Conservation (phyloP, 2,888 invertebrate species). For the Meiosimyza platycephala region DNA sequence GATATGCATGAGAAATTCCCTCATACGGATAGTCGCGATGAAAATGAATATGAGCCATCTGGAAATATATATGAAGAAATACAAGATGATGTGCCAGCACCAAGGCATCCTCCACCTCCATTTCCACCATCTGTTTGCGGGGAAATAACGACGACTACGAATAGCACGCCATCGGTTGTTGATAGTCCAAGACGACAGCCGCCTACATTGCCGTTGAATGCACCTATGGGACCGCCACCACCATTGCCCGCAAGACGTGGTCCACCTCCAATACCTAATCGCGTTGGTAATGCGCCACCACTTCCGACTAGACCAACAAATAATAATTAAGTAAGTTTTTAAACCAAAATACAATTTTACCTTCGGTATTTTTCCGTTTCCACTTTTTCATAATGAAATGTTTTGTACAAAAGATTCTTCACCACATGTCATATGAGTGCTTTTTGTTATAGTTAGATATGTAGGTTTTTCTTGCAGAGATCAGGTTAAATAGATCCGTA, state of each 20-base stretch:
- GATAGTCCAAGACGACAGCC: slow-evolving; percentile 41
- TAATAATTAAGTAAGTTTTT: slow-evolving; percentile 55
- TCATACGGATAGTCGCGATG: slow-evolving; percentile 42
- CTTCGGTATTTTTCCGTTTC: no score
- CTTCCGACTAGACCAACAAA: slow-evolving; percentile 62
- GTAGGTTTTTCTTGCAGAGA: no score
- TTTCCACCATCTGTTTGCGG: slow-evolving; percentile 68
- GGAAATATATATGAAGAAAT: slow-evolving; percentile 72
- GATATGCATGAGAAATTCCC: slow-evolving; percentile 44
- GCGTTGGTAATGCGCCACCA: slow-evolving; percentile 65
- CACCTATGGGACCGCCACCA: slow-evolving; percentile 70
- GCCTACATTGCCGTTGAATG: slow-evolving; percentile 51
- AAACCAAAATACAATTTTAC: no score
- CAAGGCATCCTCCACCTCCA: slow-evolving; percentile 72
- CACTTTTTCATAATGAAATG: no score
- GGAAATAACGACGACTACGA: slow-evolving; percentile 63
- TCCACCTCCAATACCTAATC: slow-evolving; percentile 66
- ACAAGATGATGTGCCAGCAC: slow-evolving; percentile 70
- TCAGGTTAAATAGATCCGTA: no score
- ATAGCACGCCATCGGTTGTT: slow-evolving; percentile 34
- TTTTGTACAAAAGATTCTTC: no score
- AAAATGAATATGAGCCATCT: slow-evolving; percentile 19
- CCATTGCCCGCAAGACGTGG: slow-evolving; percentile 70
- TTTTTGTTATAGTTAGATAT: no score
- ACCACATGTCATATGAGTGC: no score